Base-by-base conservation (phyloP, 37 sponge, comb jelly and placozoan species). In the Spongilla lacustris region DNA sequence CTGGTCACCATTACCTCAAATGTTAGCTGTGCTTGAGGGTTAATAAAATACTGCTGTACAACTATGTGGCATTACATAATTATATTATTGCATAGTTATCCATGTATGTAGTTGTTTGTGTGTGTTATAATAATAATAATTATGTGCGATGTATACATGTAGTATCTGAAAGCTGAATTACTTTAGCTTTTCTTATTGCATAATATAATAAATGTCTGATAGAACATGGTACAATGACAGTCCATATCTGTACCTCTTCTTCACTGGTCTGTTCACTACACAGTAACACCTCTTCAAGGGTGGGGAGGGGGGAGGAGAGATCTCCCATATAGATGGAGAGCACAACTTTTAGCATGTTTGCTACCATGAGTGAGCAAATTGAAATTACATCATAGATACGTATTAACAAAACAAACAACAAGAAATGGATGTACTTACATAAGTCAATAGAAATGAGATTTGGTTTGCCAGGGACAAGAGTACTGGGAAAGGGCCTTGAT, bases 241-340 rank as follows among this genome's bases (percentile, higher is more conserved):
- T n/a, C n/a, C n/a, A n/a, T n/a, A n/a, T n/a, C n/a, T n/a, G n/a
- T 46, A 92, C 94, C 85, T 94, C 91, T 73, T 94, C 94, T 81
- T 80, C 82, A 33, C 91, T 90, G 0, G 91, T 94, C 31, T 49
- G 38, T 23, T 69, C 28, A 34, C 83, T 84, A 83, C 94, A 94
- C 5, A 88, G 19, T 21, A 90, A 69, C 24, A 94, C 88, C 34
- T 94, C 94, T 31, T 84, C 94, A n/a, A 73, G 73, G 28, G 88
- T 90, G 37, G 94, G 94, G 34, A 94, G 31, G 8, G 94, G 94
- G 10, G 90, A 74, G 22, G 73, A 22, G n/a, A 17, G 22, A 48
- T 79, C 79, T 22, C 81, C 70, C 85, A 85, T 90, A 79, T 90
- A 90, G 23, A 94, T 23, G 19, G 80, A 75, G 10, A 94, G 82